These are phyloP conservation scores for Eumeta japonica DNA, from an alignment of 1,140 invertebrate genomes.

Conservation along the genomic window DNA sequence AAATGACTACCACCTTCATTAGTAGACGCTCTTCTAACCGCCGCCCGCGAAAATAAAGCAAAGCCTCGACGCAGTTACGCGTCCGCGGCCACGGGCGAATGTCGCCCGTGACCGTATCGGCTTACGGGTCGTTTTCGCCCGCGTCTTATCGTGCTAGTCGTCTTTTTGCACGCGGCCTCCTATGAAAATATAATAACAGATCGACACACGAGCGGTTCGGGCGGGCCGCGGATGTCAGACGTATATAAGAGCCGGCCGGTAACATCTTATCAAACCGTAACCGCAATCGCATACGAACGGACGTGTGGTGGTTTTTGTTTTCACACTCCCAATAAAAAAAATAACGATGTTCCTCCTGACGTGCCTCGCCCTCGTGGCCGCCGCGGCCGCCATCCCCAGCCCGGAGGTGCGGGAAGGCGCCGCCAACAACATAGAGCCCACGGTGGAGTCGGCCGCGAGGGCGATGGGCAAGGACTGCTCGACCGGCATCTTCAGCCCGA, in stretches of 20 bases:
- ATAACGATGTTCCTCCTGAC: slow-evolving; percentile 29
- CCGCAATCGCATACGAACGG: slow-evolving; percentile 27
- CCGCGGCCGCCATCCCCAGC: slow-evolving; percentile 25
- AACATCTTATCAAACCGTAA: slow-evolving; percentile 41
- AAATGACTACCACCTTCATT: too few relatives aligned
- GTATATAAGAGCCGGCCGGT: slow-evolving; percentile 42
- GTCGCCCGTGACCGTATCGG: neutral
- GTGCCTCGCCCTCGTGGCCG: slow-evolving; percentile 19
- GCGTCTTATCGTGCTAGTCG: slow-evolving; percentile 1
- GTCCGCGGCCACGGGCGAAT: neutral
- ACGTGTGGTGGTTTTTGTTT: slow-evolving; percentile 24
- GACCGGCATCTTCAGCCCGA: slow-evolving; percentile 66
- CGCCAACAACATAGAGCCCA: slow-evolving; percentile 20
- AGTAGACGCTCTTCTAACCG: slow-evolving; percentile 23
- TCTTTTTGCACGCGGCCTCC: slow-evolving; percentile 45
- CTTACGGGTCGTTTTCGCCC: neutral
- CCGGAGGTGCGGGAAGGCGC: slow-evolving; percentile 21
- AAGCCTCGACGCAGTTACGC: slow-evolving; percentile 13
- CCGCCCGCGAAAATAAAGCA: slow-evolving; percentile 41
- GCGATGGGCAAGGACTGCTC: slow-evolving; percentile 62
- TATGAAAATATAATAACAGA: slow-evolving; percentile 52
- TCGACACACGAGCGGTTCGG: slow-evolving; percentile 19
- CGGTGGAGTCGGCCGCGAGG: slow-evolving; percentile 26
- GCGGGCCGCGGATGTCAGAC: slow-evolving; percentile 42
- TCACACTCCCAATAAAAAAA: neutral